Evolutionary conservation across 2,888 invertebrate genomes (phyloP), one percentile per base, ranked within the genome.

Genomic region (Drosophila anceps): DNA sequence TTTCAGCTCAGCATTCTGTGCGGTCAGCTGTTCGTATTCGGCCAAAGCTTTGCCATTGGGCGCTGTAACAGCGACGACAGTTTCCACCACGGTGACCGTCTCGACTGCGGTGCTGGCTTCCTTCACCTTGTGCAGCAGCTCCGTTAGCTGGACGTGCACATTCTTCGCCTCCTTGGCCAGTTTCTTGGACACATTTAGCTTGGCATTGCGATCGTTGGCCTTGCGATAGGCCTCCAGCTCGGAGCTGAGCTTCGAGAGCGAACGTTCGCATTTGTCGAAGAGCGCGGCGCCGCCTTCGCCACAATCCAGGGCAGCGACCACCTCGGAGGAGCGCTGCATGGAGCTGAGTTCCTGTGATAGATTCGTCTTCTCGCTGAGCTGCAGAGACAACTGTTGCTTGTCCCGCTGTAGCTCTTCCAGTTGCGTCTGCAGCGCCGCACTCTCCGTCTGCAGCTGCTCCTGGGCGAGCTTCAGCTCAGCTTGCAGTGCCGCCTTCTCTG

Each of bases 341-440:
- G 87, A 91, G 31, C 89, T 91, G 0, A 92, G 70, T 51, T 92
- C 93, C 53, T 91, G 90, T 2, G 92, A 91, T 3, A 91, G 83
- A 61, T 91, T 70, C 69, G 72, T 65, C 81, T 91, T 83, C 57
- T 90, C 91, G 13, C 69, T 82, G 0, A 92, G 78, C 61, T 92
- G 88, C n/a, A 77, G 71, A 6, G 84, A 81, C 15, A 92, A 72
- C 5, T 81, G 70, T 4, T 90, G 85, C 65, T 94, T 94, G 72
- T 94, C 94, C 69, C 93, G 94, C 46, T 92, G 93, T 35, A 95
- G 59, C 10, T 73, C 79, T 6, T 82, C 76, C 84, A 65, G 92
- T 79, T 77, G 94, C 6, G 92, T 71, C 54, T 91, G 88, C 8
- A 78, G 73, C 3, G 84, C 8, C 85, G 84, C 64, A 94, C 94